Evolutionary conservation across 2,113 vertebrate genomes (phyloP), one percentile per base, ranked within the genome.

Genomic region (Ctenomys sociabilis): DNA sequence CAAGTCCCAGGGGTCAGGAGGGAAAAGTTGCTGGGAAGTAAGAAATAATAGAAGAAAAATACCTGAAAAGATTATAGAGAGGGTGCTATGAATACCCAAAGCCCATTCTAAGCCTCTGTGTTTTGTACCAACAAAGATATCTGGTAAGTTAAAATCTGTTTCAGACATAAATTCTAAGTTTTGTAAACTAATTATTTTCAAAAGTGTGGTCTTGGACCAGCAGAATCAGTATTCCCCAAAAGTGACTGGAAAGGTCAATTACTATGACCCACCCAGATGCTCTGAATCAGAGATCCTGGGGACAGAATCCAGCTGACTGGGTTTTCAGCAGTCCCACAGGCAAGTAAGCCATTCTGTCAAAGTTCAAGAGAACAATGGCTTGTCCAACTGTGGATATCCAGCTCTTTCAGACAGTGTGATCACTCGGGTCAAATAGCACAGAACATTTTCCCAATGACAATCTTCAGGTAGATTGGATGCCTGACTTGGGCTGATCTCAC

Each of bases 261-360:
- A 49, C 37, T 43, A 4, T 10, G 75, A 2, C n/a, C 35, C 8
- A 64, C n/a, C n/a, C 37, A 37, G 32, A 45, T 61, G 40, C 40
- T 3, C 19, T 32, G 66, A 78, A 52, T 82, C 49, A 13, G 24
- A 85, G 28, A 73, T 49, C 54, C 17, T 10, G 9, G 21, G 2
- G 0, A n/a, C 28, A 1, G 4, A 40, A 59, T 21, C 45, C 30
- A 11, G 35, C 12, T 2, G 13, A 12, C 45, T 45, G 0, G 59
- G 82, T 49, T 63, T 93, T 43, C 57, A 32, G 3, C 11, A 93
- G 37, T 63, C 40, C 54, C 35, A 22, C 16, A 35, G 30, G 26
- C 40, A 14, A 81, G n/a, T 83, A 43, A 63, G 40, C n/a, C 30
- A 13, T 12, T 40, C 19, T 64, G 35, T 73, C 24, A 73, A 66